These are phyloP conservation scores for Balearica regulorum DNA, from an alignment of 2,797 vertebrate genomes.

Conservation along the genomic window DNA sequence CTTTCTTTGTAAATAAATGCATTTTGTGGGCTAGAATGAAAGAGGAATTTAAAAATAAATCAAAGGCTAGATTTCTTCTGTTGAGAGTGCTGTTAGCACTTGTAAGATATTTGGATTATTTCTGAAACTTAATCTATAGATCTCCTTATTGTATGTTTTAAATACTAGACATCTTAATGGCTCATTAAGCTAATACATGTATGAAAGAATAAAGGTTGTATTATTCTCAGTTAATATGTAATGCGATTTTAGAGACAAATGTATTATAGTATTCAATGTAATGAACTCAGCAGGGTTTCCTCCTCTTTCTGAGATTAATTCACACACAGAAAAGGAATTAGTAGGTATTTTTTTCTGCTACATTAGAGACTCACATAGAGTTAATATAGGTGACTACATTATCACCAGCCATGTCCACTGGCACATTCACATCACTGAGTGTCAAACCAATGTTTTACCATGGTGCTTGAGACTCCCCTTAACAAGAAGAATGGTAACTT, in stretches of 20 bases:
- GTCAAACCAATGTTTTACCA: neutral
- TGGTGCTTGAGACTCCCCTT: neutral
- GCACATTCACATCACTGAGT: neutral
- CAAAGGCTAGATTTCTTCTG: neutral
- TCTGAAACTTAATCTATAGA: neutral
- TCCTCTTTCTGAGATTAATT: neutral
- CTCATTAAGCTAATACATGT: neutral
- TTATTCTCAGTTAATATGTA: neutral
- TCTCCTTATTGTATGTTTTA: neutral
- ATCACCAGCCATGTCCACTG: neutral
- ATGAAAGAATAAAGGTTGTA: neutral
- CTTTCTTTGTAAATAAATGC: neutral
- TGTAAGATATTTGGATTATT: neutral
- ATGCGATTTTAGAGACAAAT: neutral
- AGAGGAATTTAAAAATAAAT: neutral
- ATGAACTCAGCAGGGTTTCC: neutral
- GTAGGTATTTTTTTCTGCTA: neutral
- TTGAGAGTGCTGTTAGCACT: neutral
- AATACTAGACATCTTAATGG: neutral
- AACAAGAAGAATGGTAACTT: neutral
- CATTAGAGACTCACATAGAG: neutral
- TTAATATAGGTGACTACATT: neutral
- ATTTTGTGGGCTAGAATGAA: neutral
- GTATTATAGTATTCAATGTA: neutral
- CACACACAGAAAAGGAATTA: neutral